Evolutionary conservation across 2,113 vertebrate genomes (phyloP).

Genomic region (Paralichthys olivaceus): DNA sequence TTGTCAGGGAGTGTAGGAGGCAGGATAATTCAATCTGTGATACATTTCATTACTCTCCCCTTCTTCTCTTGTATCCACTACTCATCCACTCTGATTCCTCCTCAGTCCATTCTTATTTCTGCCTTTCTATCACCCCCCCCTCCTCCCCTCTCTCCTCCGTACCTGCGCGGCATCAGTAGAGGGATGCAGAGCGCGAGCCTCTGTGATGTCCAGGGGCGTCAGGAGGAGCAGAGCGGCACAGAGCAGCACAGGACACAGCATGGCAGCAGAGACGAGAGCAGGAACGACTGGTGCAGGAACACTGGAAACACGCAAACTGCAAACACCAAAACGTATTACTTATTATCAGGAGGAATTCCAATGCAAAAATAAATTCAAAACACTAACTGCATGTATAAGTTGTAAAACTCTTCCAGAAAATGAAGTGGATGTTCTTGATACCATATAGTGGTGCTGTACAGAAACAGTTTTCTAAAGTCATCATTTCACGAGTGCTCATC

Average conservation of each 20-base stretch:
- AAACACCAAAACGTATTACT: constrained; percentile 3
- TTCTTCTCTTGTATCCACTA: not conserved
- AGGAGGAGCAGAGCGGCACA: constrained; percentile 78
- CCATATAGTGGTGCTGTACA: not conserved
- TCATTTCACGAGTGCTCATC: no score
- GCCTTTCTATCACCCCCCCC: not conserved
- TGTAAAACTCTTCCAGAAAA: not conserved
- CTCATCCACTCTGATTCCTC: constrained; percentile 27
- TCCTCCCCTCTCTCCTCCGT: not conserved
- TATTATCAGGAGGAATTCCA: not conserved
- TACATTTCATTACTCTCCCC: constrained; percentile 68
- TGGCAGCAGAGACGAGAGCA: constrained; percentile 54
- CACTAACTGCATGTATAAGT: not conserved
- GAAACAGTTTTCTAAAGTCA: no score
- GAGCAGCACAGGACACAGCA: constrained; percentile 80
- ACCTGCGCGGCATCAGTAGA: constrained; percentile 81
- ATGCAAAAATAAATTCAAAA: not conserved
- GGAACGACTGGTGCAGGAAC: constrained; percentile 1
- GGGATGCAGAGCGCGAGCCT: constrained; percentile 79
- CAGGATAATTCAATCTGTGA: constrained; percentile 65
- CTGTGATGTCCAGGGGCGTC: constrained; percentile 72
- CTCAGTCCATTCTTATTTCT: constrained; percentile 6
- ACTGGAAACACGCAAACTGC: constrained; percentile 39
- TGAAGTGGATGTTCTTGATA: not conserved
- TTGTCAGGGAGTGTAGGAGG: constrained; percentile 43